These are phyloP conservation scores for Epicauta chinensis DNA, from an alignment of 1,140 invertebrate genomes.

Conservation along the genomic window DNA sequence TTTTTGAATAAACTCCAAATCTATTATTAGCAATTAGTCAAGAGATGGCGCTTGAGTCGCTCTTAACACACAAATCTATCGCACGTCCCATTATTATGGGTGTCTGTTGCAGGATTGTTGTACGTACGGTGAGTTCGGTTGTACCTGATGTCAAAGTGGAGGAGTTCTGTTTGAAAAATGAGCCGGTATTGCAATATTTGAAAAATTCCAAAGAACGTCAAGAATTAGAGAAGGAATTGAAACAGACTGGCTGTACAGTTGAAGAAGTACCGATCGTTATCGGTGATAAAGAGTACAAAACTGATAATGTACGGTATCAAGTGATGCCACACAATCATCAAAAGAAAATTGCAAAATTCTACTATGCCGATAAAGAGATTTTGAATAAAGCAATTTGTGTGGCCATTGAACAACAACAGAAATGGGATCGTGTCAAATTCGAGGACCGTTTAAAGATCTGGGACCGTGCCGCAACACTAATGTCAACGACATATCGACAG, in stretches of 20 bases:
- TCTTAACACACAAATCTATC: too few relatives aligned
- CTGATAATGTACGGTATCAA: slow-evolving; percentile 69
- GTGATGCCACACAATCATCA: slow-evolving; percentile 83
- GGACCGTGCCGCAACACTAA: slow-evolving; percentile 83
- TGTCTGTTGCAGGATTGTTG: slow-evolving; percentile 17
- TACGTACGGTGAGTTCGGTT: slow-evolving; percentile 44
- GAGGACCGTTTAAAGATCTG: slow-evolving; percentile 61
- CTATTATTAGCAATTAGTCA: too few relatives aligned
- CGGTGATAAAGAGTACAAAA: slow-evolving; percentile 77
- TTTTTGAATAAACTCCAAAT: too few relatives aligned
- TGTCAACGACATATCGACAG: slow-evolving; percentile 82
- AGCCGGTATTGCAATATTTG: slow-evolving; percentile 73
- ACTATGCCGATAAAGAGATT: slow-evolving; percentile 80
- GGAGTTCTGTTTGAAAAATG: slow-evolving; percentile 71
- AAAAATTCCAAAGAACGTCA: slow-evolving; percentile 77
- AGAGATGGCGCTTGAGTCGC: too few relatives aligned
- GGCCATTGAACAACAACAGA: slow-evolving; percentile 65
- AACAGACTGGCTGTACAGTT: slow-evolving; percentile 55
- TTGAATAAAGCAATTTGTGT: slow-evolving; percentile 81
- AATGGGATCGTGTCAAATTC: slow-evolving; percentile 77
- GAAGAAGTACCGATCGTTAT: slow-evolving; percentile 91
- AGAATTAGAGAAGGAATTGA: slow-evolving; percentile 66
- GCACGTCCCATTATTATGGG: background rate
- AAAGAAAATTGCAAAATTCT: slow-evolving; percentile 84
- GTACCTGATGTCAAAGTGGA: slow-evolving; percentile 55